Conservation (phyloP, 2,797 vertebrate genomes). For the Margarornis squamiger region DNA sequence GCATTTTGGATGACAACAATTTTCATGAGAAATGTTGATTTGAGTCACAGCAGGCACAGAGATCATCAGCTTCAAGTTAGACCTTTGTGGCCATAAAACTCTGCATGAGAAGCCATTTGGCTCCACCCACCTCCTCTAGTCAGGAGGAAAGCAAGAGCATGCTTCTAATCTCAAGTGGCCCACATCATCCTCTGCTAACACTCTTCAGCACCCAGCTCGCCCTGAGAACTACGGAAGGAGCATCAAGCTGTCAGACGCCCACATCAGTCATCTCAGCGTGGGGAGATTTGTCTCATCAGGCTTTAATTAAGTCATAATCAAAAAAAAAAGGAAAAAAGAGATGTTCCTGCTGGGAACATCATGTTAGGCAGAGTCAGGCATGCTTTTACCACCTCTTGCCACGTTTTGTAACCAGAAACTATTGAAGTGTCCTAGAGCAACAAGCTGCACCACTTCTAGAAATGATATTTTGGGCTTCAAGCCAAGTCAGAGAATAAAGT, state of each 20-base stretch:
- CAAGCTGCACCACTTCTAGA: background rate
- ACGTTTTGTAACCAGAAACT: background rate
- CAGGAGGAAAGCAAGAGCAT: background rate
- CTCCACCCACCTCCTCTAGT: background rate
- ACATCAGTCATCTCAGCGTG: rapidly evolving
- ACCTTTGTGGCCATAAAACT: background rate
- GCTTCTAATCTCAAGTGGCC: background rate
- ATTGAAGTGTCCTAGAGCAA: background rate
- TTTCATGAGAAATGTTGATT: background rate
- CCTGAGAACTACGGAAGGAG: background rate
- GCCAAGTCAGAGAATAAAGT: background rate
- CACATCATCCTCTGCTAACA: background rate
- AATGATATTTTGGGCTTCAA: background rate
- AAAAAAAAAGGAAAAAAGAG: background rate
- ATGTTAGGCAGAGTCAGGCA: background rate
- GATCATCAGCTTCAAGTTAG: background rate
- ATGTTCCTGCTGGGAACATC: background rate
- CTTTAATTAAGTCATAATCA: background rate
- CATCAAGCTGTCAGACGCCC: background rate
- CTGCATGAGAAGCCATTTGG: background rate
- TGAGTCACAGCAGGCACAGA: background rate
- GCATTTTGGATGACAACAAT: background rate
- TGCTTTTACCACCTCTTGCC: background rate
- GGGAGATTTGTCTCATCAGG: background rate
- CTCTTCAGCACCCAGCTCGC: background rate